Conservation (phyloP, 2,888 invertebrate genomes). For the Panopea generosa region DNA sequence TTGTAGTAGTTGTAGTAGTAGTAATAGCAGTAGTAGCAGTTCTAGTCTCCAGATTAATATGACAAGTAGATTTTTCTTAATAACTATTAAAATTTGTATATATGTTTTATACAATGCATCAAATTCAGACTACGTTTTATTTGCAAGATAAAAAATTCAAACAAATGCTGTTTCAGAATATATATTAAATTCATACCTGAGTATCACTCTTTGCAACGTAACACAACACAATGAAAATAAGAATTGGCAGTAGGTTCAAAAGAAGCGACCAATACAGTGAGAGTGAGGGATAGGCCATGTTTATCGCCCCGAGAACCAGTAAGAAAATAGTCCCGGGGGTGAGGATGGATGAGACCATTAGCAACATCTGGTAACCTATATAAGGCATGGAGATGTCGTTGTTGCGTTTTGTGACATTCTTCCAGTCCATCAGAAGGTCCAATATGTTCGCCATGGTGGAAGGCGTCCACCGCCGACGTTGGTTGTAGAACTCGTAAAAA, state of each 20-base stretch:
- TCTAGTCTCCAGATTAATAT: no score
- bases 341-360: constrained; percentile 92
- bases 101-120: no score
- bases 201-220: constrained; percentile 71
- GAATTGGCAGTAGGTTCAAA: constrained; percentile 78
- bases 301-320: constrained; percentile 89
- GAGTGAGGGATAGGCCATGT: constrained; percentile 86
- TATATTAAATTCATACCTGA: constrained; percentile 88
- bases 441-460: constrained; percentile 99
- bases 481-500: constrained; percentile 93
- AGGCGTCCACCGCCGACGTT: constrained; percentile 99
- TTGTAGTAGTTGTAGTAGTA: no score
- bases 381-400: constrained; percentile 93
- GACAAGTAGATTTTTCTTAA: no score
- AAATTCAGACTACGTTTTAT: no score
- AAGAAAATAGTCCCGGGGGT: constrained; percentile 91
- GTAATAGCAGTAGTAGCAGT: no score
- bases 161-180: no score
- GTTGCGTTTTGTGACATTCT: constrained; percentile 92
- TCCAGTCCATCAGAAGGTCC: constrained; percentile 89
- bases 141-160: no score
- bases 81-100: no score
- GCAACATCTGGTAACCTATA: constrained; percentile 79
- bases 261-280: constrained; percentile 86
- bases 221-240: constrained; percentile 77